Base-by-base conservation (phyloP, 1,140 invertebrate genomes). In the Lucilia cuprina region DNA sequence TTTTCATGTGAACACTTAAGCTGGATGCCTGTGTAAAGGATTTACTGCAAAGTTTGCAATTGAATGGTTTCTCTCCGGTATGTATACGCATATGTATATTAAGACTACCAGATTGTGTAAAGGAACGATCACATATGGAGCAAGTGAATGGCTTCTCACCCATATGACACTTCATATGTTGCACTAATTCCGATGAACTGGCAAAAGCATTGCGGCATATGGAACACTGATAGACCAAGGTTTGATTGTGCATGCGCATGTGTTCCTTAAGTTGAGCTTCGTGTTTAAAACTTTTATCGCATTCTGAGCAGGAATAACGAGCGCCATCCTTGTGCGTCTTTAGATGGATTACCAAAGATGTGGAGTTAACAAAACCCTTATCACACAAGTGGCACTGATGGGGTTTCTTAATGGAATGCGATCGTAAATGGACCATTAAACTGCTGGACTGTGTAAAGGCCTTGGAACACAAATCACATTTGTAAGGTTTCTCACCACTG, bases 61-160 rank as follows among this genome's bases (percentile, higher is more conserved):
- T 93, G 75, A 91, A 91, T 0, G 90, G 90, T 70, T 90, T 89
- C 49, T 92, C 91, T 8, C 94, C 93, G 1, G 92, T 91, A 86
- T 97, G 96, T 34, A 95, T 95, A 55, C 94, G 94, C 92, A 97
- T 94, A 87, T 98, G 97, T 49, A 97, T 93, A 65, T 95, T 96
- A 91, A 93, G 85, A 10, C 92, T 92, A 41, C 93, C 94, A 86
- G 94, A 94, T 92, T 94, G 94, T 83, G 94, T 94, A 90, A 94
- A 94, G 86, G 93, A 94, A 91, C 94, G 94, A 91, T 93, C 93
- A 92, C 94, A 95, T 87, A 94, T 91, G 87, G 93, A 93, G 91
- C 94, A 94, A 87, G 93, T 92, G 91, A 94, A 95, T 0, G 91
- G 91, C 82, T 91, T 91, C 82, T 92, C 92, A 19, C 91, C 91